Evolutionary conservation across 2,113 vertebrate species (phyloP).

Genomic region (Falcunculus frontatus): DNA sequence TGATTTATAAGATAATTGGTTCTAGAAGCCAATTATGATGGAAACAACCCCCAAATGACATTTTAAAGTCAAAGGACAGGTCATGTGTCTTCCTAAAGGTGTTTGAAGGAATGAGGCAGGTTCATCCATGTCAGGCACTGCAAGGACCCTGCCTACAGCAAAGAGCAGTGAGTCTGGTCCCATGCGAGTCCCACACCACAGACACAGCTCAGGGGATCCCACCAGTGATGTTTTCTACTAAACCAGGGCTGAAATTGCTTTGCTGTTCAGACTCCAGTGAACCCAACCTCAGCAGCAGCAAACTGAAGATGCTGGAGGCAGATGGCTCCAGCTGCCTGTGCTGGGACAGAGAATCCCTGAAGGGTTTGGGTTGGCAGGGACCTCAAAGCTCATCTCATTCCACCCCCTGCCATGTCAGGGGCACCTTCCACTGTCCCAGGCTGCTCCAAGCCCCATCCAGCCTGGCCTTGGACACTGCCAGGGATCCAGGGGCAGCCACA

Average conservation of each 20-base stretch:
- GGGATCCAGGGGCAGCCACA: not conserved
- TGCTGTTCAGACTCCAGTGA: not conserved
- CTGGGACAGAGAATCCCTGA: not conserved
- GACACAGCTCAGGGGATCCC: not conserved
- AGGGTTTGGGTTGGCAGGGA: not conserved
- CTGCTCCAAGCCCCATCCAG: not conserved
- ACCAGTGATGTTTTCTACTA: rapidly evolving
- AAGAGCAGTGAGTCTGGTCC: not conserved
- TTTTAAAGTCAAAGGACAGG: not conserved
- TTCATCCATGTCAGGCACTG: not conserved
- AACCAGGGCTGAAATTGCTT: not conserved
- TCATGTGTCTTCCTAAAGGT: not conserved
- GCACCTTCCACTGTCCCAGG: not conserved
- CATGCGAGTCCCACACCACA: not conserved
- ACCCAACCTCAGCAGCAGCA: not conserved
- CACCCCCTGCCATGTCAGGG: not conserved
- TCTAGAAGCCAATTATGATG: not conserved
- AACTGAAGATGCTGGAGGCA: not conserved
- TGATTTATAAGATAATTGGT: not conserved
- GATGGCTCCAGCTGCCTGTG: not conserved
- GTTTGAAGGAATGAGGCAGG: not conserved
- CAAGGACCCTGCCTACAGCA: not conserved
- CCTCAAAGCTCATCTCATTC: rapidly evolving
- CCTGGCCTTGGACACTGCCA: not conserved
- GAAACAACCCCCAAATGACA: not conserved